These are phyloP conservation scores for Pelvicachromis taeniatus DNA, from an alignment of 2,113 vertebrate genomes.

Conservation along the genomic window DNA sequence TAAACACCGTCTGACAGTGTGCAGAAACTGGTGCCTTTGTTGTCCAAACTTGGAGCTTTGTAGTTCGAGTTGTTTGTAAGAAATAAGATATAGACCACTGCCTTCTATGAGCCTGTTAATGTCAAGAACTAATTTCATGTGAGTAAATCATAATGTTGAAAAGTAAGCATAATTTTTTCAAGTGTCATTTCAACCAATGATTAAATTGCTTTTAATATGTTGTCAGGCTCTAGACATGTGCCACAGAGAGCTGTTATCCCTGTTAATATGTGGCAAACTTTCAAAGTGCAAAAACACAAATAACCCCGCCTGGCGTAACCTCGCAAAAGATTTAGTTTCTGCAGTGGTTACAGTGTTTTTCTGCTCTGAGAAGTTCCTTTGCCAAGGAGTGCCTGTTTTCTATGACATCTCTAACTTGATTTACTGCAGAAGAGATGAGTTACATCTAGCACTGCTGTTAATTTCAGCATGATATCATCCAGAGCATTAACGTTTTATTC, in stretches of 20 bases:
- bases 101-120: background rate
- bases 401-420: background rate
- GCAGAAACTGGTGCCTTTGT: background rate
- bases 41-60: background rate
- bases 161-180: background rate
- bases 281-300: background rate
- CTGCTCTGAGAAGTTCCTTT: background rate
- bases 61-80: background rate
- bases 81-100: background rate
- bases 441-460: background rate
- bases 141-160: background rate
- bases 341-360: background rate
- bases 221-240: background rate
- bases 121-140: background rate
- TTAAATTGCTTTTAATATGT: background rate
- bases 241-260: background rate
- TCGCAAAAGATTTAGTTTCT: background rate
- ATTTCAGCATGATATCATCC: slow-evolving; percentile 29
- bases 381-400: background rate
- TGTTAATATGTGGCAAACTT: background rate
- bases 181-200: background rate
- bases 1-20: background rate
- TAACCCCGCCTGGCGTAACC: background rate
- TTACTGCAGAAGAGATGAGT: background rate
- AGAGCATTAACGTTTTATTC: slow-evolving; percentile 1